These are phyloP conservation scores for Physocephala rufipes DNA, from an alignment of 2,888 invertebrate species.

Conservation along the genomic window DNA sequence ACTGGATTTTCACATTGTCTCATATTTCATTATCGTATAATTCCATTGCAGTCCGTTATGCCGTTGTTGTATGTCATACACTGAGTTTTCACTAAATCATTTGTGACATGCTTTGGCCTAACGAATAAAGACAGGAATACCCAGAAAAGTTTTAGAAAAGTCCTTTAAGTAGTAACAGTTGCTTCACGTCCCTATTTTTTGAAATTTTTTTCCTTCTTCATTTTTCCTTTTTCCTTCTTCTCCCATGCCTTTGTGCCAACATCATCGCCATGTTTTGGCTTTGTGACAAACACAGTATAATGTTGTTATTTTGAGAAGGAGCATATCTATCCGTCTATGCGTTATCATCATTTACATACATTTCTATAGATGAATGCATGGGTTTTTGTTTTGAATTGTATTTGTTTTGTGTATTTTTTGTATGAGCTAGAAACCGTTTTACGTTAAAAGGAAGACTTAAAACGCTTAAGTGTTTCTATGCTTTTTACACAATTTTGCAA, in stretches of 20 bases:
- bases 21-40: too few relatives aligned
- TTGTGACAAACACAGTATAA: not conserved
- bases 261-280: not conserved
- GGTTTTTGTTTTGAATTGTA: not conserved
- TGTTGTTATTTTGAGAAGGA: not conserved
- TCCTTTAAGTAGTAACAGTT: not conserved
- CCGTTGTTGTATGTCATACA: not conserved
- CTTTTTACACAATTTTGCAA: slow-evolving; percentile 20
- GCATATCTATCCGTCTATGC: too few relatives aligned
- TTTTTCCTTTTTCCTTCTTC: not conserved
- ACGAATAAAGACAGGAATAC: not conserved
- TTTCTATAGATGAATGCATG: not conserved
- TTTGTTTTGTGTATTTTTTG: slow-evolving; percentile 2
- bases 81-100: too few relatives aligned
- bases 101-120: not conserved
- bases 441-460: slow-evolving; percentile 6
- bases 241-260: not conserved
- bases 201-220: not conserved
- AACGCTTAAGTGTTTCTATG: slow-evolving; percentile 24
- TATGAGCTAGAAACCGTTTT: too few relatives aligned
- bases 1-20: too few relatives aligned
- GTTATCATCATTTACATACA: not conserved
- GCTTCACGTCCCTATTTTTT: not conserved
- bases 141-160: too few relatives aligned
- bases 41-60: too few relatives aligned